Evolutionary conservation across 2,113 vertebrate genomes (phyloP).

Genomic region (Menura novaehollandiae): DNA sequence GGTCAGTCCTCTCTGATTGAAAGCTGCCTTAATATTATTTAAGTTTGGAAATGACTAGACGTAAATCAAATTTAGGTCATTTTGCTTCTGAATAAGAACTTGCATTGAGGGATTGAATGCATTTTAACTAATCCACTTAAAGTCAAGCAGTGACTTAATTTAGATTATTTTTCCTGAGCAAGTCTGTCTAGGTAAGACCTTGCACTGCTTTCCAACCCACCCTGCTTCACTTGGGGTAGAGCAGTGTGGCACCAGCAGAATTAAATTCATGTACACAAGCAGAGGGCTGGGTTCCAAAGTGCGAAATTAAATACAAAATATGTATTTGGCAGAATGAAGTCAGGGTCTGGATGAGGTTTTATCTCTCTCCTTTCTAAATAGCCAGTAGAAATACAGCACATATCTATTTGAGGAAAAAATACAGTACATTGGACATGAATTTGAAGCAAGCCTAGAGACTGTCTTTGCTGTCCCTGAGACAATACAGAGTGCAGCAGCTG

Average conservation of each 20-base stretch:
- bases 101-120: neutral
- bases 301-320: neutral
- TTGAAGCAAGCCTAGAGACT: neutral
- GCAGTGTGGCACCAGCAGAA: neutral
- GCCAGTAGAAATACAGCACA: neutral
- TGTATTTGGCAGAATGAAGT: neutral
- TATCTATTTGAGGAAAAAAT: neutral
- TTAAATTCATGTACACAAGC: neutral
- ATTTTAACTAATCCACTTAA: conserved; percentile 45
- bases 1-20: neutral
- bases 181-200: neutral
- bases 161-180: neutral
- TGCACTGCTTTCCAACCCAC: neutral
- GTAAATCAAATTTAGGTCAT: conserved; percentile 35
- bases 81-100: conserved; percentile 5
- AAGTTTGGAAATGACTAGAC: neutral
- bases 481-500: rapidly evolving
- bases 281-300: neutral
- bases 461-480: neutral
- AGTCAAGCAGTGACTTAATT: conserved; percentile 36
- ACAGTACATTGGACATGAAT: neutral
- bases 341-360: neutral
- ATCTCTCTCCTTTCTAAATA: neutral
- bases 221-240: rapidly evolving
- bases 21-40: neutral